Percentiles rank a stretch among this genome's conserved stretches.
phyloP scores from a whole-genome alignment of 2,888 invertebrate genomes.

The Eutolmus rufibarbis region DNA sequence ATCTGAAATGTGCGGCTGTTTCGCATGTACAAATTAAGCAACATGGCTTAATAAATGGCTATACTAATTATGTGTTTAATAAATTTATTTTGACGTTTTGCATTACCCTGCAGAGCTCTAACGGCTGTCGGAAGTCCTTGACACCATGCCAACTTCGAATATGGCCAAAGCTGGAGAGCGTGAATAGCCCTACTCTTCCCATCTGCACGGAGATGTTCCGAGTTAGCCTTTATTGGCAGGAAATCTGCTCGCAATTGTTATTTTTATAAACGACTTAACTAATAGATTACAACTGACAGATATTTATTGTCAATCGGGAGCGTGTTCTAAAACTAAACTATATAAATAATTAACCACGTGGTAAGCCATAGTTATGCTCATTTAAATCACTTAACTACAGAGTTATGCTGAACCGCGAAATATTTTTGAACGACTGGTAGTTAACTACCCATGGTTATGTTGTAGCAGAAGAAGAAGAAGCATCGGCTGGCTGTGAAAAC shows the following conservation, averaged over 20 bases:
- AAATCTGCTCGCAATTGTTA: background rate
- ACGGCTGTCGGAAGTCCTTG: background rate
- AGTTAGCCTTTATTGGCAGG: constrained; percentile 6
- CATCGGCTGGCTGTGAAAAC: too few relatives aligned
- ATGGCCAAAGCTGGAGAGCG: background rate
- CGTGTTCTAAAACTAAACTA: too few relatives aligned
- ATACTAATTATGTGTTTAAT: constrained; percentile 23
- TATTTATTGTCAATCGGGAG: background rate
- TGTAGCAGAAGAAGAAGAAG: too few relatives aligned
- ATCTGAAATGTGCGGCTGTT: background rate
- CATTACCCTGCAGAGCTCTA: background rate
- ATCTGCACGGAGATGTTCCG: background rate
- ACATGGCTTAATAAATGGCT: constrained; percentile 20
- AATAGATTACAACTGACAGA: background rate
- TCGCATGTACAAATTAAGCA: constrained; percentile 16
- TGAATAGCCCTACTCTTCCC: background rate
- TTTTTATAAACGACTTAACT: constrained; percentile 1
- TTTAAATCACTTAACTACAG: too few relatives aligned
- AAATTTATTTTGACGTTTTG: constrained; percentile 30
- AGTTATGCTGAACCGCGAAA: too few relatives aligned
- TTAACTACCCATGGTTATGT: too few relatives aligned
- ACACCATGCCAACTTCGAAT: constrained; percentile 9
- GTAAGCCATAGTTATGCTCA: too few relatives aligned
- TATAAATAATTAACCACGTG: too few relatives aligned
- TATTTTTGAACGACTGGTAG: too few relatives aligned